Evolutionary conservation across 2,113 vertebrate genomes (phyloP).

Genomic region (Heliornis fulica): DNA sequence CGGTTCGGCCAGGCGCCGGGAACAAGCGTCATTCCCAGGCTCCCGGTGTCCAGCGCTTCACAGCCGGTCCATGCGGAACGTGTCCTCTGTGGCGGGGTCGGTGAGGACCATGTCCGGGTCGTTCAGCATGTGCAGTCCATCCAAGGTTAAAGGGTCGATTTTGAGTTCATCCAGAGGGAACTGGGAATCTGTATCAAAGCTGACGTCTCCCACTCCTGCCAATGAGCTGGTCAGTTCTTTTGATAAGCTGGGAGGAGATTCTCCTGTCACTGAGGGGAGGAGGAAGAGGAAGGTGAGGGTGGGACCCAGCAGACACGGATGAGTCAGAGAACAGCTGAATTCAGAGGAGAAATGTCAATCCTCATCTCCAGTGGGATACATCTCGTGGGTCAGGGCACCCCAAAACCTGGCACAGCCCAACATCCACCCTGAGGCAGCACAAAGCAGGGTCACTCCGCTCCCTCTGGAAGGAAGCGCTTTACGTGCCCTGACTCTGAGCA

Average conservation of each 20-base stretch:
- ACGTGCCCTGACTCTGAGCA: accelerated
- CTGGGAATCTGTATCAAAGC: constrained; percentile 94
- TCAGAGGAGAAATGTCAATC: accelerated
- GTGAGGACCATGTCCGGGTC: constrained; percentile 98
- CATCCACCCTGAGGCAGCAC: accelerated
- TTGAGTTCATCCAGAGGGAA: constrained; percentile 98
- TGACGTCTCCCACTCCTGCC: constrained; percentile 90
- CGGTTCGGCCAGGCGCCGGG: constrained; percentile 75
- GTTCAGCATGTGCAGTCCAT: constrained; percentile 98
- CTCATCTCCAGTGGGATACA: neutral
- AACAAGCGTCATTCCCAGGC: constrained; percentile 24
- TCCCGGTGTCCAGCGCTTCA: constrained; percentile 56
- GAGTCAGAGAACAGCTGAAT: neutral
- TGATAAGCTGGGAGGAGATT: constrained; percentile 96
- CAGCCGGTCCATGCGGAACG: constrained; percentile 98
- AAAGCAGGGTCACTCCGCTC: accelerated
- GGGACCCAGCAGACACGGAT: accelerated
- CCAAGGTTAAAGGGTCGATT: constrained; percentile 96
- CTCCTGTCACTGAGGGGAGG: constrained; percentile 86
- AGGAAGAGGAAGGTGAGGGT: neutral
- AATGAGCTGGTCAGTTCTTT: constrained; percentile 95
- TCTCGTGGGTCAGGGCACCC: neutral
- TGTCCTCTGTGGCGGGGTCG: constrained; percentile 96
- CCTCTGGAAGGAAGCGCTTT: neutral
- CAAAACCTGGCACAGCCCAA: neutral